Evolutionary conservation across 2,113 vertebrate genomes (phyloP).

Genomic region (Mandrillus leucophaeus): DNA sequence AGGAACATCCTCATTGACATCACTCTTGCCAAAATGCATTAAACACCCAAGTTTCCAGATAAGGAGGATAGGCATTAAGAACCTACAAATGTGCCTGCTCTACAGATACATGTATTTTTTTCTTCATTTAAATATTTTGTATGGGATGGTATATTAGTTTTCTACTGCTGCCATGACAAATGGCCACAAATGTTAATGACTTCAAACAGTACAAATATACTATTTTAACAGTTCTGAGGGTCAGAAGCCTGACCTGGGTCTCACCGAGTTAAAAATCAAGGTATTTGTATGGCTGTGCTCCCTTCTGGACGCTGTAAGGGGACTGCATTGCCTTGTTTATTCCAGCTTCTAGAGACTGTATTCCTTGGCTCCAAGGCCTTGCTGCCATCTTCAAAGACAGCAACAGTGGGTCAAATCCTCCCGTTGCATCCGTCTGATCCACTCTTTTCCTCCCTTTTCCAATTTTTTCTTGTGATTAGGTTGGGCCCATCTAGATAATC

Average conservation of each 20-base stretch:
- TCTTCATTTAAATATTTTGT: background rate
- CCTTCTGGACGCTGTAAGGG: background rate
- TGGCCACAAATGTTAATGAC: background rate
- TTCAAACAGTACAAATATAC: background rate
- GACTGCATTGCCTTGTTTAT: background rate
- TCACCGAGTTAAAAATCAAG: background rate
- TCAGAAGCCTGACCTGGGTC: background rate
- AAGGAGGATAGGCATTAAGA: background rate
- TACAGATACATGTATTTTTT: background rate
- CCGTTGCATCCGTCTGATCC: background rate
- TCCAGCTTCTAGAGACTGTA: background rate
- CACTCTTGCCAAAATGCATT: background rate
- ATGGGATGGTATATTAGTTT: background rate
- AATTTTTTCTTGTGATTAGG: background rate
- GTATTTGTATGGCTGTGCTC: background rate
- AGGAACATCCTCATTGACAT: background rate
- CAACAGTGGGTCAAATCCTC: background rate
- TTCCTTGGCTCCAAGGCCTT: background rate
- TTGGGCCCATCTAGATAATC: background rate
- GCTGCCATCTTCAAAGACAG: background rate
- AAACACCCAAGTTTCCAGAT: background rate
- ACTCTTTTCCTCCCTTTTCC: background rate
- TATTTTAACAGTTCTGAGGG: background rate
- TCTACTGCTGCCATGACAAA: background rate
- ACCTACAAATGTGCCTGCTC: background rate